Conservation (phyloP, 2,888 invertebrate genomes). For the Gerris lacustris region DNA sequence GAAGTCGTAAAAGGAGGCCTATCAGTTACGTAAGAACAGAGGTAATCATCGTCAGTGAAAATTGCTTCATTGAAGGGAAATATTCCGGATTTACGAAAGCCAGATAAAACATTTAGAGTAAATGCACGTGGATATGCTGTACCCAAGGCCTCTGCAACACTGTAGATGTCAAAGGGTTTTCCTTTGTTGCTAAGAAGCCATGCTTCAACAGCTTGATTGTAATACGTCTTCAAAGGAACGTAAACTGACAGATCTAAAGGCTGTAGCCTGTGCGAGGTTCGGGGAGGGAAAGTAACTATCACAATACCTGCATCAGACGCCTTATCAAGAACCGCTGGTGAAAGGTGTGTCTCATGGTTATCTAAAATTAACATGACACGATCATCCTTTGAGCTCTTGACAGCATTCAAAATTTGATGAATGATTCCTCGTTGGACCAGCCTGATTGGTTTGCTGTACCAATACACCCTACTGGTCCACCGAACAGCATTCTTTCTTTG, state of each 20-base stretch:
- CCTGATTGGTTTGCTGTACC: too few species aligned
- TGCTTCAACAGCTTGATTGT: conserved; percentile 18
- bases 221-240: conserved; percentile 18
- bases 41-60: too few species aligned
- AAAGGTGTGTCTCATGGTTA: conserved; percentile 10
- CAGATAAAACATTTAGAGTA: not conserved
- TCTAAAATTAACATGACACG: too few species aligned
- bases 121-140: conserved; percentile 15
- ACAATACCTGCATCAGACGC: conserved; percentile 13
- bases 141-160: conserved; percentile 15
- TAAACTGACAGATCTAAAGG: conserved; percentile 19
- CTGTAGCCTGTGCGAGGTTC: conserved; percentile 10
- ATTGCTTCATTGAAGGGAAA: too few species aligned
- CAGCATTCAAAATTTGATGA: too few species aligned
- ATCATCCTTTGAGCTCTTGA: too few species aligned
- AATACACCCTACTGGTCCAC: too few species aligned
- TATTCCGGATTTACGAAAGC: too few species aligned
- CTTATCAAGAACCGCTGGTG: conserved; percentile 12
- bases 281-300: conserved; percentile 17
- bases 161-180: conserved; percentile 17
- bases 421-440: too few species aligned
- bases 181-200: conserved; percentile 16
- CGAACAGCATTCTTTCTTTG: too few species aligned
- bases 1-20: too few species aligned
- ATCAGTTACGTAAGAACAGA: too few species aligned